phyloP scores from a whole-genome alignment of 2,888 invertebrate genomes.

The Pseudococcus jackbeardsleyi region DNA sequence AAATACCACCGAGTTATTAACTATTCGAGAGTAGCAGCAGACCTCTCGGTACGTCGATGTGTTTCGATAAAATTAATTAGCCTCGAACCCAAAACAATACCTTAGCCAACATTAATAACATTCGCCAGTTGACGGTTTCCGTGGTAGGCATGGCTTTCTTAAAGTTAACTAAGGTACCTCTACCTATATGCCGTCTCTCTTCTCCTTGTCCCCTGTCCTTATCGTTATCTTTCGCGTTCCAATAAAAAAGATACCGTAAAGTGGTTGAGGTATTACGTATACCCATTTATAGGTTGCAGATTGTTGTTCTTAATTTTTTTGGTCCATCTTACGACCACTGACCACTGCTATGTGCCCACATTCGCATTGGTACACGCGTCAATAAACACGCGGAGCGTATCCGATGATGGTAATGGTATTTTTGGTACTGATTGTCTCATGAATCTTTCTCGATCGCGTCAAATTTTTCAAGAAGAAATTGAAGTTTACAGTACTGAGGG shows the following conservation, averaged over 20 bases:
- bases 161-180: neutral
- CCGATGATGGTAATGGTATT: neutral
- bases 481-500: too few species aligned
- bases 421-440: too few species aligned
- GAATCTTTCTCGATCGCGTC: neutral
- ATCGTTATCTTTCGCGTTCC: neutral
- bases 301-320: conserved; percentile 8
- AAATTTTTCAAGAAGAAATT: too few species aligned
- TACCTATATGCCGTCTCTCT: neutral
- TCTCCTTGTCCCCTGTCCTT: neutral
- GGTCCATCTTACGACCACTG: neutral
- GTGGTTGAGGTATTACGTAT: conserved; percentile 4
- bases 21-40: neutral
- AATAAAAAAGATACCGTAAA: neutral
- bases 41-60: neutral
- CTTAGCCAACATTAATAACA: conserved; percentile 29
- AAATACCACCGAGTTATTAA: conserved; percentile 5
- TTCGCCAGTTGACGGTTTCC: neutral
- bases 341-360: neutral
- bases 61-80: conserved; percentile 25
- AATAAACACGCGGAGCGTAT: neutral
- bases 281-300: neutral
- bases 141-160: neutral
- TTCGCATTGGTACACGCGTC: neutral
- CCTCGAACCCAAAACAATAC: conserved; percentile 13